Evolutionary conservation across 2,888 invertebrate genomes (phyloP).

Genomic region (Noctua pronuba): DNA sequence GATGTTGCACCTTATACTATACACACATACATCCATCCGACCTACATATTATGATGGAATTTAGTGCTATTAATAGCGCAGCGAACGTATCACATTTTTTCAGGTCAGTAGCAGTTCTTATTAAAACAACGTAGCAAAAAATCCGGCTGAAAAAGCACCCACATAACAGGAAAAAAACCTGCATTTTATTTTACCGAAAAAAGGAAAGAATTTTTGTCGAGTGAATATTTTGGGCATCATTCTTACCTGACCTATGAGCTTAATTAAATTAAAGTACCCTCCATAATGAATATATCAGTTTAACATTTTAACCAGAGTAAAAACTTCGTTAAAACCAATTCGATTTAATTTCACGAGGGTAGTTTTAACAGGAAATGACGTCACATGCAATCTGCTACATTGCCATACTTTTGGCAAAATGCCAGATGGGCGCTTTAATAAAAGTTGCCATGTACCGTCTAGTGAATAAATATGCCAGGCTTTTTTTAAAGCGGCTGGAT

Average conservation of each 20-base stretch:
- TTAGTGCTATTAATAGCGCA: not conserved
- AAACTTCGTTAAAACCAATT: constrained; percentile 49
- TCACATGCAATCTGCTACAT: constrained; percentile 60
- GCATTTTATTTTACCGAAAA: constrained; percentile 2
- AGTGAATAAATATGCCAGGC: constrained; percentile 51
- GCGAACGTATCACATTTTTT: not conserved
- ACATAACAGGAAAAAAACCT: not conserved
- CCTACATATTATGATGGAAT: not conserved
- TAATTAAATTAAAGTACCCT: constrained; percentile 28
- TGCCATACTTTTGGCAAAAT: constrained; percentile 57
- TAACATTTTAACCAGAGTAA: constrained; percentile 24
- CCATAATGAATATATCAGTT: constrained; percentile 30
- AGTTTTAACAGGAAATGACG: constrained; percentile 52
- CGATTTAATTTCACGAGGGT: constrained; percentile 51
- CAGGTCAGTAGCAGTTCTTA: not conserved
- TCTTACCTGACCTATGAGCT: not conserved
- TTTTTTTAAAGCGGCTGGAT: constrained; percentile 32
- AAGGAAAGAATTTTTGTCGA: not conserved
- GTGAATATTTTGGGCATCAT: not conserved
- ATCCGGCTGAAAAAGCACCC: not conserved
- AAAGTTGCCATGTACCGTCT: constrained; percentile 57
- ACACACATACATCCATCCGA: too few species aligned
- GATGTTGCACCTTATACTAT: not conserved
- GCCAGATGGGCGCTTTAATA: constrained; percentile 60
- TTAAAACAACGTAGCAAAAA: constrained; percentile 2